Evolutionary conservation across 2,888 invertebrate genomes (phyloP), one percentile per base, ranked within the genome.

Genomic region (Eumacrocentrus americanus): DNA sequence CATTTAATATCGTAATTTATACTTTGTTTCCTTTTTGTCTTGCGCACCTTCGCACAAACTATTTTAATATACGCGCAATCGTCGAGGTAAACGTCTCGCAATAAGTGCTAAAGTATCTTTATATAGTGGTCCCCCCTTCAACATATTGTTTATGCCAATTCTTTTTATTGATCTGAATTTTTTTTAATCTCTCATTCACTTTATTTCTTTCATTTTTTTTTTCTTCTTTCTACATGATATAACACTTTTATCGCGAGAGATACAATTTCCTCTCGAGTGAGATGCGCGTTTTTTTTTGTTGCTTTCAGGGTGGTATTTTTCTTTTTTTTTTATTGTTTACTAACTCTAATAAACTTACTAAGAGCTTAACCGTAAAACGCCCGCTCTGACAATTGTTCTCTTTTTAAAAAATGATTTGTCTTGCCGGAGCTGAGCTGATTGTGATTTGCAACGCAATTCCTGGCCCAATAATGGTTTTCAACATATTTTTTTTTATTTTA

Each of bases 381-480:
- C 73, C 80, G 78, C 77, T 80, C 79, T 75, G 79, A 79, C 80
- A 78, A 77, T 72, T 73, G 67, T 75, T 71, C 69, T 72, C 68
- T 64, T 62, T 63, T 61, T 64, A 73, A 73, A 76, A 72, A 76
- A 74, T 72, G 76, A 77, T 74, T 74, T 74, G 73, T 74, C 73
- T 78, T 78, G 80, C 74, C 79, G 74, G 80, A 78, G 79, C 70
- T 75, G 80, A 79, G 80, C 80, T 80, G 80, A 80, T 80, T 80
- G 80, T 80, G 80, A 79, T 78, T 80, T 79, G 78, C 77, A 80
- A 80, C 80, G 80, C 80, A 80, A 80, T 80, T 80, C 80, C 80
- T 80, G 80, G 80, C 79, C 79, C 78, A 77, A 73, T 72, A 75
- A 72, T 74, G 72, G 72, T 74, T 64, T 67, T 67, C 60, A 59